Evolutionary conservation across 2,888 invertebrate genomes (phyloP).

Genomic region (Parnassius mnemosyne): DNA sequence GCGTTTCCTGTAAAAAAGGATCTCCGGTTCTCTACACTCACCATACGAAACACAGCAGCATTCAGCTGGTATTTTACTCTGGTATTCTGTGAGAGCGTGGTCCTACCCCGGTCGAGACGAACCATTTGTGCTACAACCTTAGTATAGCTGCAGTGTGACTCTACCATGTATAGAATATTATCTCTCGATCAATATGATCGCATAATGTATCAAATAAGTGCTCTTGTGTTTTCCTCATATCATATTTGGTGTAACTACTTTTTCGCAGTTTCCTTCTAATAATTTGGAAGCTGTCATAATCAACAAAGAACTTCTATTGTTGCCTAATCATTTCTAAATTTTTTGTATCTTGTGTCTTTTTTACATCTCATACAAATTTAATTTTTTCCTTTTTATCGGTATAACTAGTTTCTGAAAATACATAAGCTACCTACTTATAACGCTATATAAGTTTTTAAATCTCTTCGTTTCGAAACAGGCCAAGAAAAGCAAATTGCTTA

Average conservation of each 20-base stretch:
- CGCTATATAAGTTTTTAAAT: constrained; percentile 26
- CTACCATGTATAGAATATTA: no score
- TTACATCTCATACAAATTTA: neutral
- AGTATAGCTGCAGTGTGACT: no score
- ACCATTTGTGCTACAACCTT: no score
- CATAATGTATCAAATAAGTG: no score
- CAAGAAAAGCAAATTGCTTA: constrained; percentile 52
- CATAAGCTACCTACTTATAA: constrained; percentile 4
- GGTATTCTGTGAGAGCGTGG: no score
- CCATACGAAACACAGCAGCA: no score
- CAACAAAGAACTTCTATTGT: neutral
- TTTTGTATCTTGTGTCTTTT: neutral
- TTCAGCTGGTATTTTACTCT: no score
- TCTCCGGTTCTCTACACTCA: no score
- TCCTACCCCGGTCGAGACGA: no score
- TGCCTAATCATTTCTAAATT: neutral
- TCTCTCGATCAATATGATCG: no score
- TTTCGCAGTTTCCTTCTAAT: neutral
- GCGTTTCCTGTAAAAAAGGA: no score
- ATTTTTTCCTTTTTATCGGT: neutral
- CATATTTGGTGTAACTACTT: neutral
- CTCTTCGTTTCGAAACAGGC: constrained; percentile 20
- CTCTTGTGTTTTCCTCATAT: neutral
- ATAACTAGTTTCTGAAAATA: neutral
- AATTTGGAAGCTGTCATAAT: neutral